Conservation (phyloP, 2,113 vertebrate species). For the Phyllostomus discolor region DNA sequence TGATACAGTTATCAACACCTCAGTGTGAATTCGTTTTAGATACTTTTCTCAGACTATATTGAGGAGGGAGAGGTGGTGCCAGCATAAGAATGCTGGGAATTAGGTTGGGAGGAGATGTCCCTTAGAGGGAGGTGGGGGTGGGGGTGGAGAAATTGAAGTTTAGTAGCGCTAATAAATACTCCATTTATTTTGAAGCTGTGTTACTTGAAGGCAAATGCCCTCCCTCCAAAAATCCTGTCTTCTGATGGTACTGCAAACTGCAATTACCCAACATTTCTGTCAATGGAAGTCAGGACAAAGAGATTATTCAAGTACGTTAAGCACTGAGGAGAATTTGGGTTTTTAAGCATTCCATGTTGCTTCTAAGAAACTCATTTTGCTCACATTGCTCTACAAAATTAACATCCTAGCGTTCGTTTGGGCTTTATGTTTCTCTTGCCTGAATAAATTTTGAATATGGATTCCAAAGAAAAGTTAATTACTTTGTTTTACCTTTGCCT, state of each 20-base stretch:
- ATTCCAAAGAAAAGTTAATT: neutral
- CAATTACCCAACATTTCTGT: neutral
- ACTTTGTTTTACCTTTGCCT: neutral
- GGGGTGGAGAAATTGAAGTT: neutral
- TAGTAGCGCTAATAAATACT: neutral
- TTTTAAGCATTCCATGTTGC: neutral
- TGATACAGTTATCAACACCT: conserved; percentile 57
- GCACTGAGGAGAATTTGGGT: neutral
- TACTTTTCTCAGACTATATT: conserved; percentile 43
- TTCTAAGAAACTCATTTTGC: neutral
- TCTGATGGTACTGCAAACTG: neutral
- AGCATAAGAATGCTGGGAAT: neutral
- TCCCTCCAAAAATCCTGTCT: neutral
- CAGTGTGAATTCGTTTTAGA: conserved; percentile 61
- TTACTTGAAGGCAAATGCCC: neutral
- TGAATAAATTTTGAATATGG: neutral
- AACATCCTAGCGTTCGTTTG: neutral
- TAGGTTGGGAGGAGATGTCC: neutral
- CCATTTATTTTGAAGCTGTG: neutral
- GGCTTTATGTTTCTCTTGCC: neutral
- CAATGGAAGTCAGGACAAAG: conserved; percentile 1
- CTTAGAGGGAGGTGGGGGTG: neutral
- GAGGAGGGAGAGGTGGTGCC: neutral
- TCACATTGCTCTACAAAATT: neutral
- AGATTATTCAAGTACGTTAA: neutral